Evolutionary conservation across 1,140 invertebrate species (phyloP).

Genomic region (Pseudomyrmex gracilis): DNA sequence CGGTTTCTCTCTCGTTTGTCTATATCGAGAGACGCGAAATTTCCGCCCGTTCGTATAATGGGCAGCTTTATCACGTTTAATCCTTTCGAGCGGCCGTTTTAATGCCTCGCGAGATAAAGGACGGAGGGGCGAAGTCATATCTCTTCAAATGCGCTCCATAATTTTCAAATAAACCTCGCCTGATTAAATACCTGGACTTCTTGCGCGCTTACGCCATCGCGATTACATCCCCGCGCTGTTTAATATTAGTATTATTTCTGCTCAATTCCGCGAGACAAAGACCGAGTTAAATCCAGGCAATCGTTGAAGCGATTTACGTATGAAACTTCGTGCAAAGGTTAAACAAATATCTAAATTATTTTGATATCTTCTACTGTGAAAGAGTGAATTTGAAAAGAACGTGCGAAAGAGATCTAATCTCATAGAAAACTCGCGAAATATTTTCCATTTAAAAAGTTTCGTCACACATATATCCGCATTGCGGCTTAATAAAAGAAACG

Average conservation of each 20-base stretch:
- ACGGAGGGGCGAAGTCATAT: not conserved
- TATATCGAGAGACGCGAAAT: constrained; percentile 10
- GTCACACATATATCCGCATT: not conserved
- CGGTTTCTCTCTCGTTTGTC: not conserved
- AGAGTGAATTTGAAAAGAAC: too few species aligned
- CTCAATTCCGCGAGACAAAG: not conserved
- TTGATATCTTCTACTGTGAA: too few species aligned
- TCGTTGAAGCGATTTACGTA: too few species aligned
- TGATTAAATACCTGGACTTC: constrained; percentile 12
- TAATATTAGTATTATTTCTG: not conserved
- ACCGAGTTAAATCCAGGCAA: too few species aligned
- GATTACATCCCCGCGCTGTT: not conserved
- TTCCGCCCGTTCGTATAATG: constrained; percentile 15
- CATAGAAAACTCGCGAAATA: not conserved
- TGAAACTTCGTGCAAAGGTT: too few species aligned
- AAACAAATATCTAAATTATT: too few species aligned
- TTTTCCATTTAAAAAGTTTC: not conserved
- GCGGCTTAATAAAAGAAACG: not conserved
- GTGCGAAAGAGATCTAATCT: too few species aligned
- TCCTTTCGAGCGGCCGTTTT: constrained; percentile 17
- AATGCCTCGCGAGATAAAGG: constrained; percentile 41
- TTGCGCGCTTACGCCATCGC: not conserved
- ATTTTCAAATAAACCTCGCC: constrained; percentile 48
- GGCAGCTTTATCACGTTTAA: constrained; percentile 47
- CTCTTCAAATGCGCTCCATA: constrained; percentile 7